phyloP scores from a whole-genome alignment of 2,888 invertebrate species.

The Digitonthophagus gazella region DNA sequence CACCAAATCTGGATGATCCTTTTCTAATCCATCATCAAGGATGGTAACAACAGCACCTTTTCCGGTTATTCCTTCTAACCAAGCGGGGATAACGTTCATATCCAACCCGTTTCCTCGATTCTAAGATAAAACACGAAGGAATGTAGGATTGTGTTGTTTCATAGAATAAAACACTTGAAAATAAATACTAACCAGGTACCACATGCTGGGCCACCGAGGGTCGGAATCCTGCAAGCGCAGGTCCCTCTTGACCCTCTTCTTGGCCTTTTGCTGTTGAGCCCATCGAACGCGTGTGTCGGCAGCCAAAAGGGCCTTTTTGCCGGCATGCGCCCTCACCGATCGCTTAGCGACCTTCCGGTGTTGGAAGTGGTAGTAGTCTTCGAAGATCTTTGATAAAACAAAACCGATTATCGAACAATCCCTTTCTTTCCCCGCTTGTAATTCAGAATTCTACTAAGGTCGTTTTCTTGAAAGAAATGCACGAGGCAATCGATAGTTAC shows the following conservation, averaged over 20 bases:
- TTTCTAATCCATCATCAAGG: conserved; percentile 94
- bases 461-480: no score
- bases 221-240: conserved; percentile 65
- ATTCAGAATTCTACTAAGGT: background rate
- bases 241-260: conserved; percentile 79
- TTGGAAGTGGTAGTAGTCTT: conserved; percentile 81
- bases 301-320: conserved; percentile 68
- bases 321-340: conserved; percentile 68
- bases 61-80: conserved; percentile 92
- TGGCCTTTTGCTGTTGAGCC: conserved; percentile 79
- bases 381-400: conserved; percentile 73
- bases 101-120: conserved; percentile 89
- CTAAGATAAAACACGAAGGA: conserved; percentile 51
- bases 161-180: background rate
- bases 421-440: background rate
- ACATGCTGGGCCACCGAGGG: conserved; percentile 93
- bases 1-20: conserved; percentile 89
- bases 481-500: no score
- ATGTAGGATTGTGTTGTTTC: background rate
- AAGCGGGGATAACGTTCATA: conserved; percentile 96
- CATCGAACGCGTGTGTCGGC: conserved; percentile 76
- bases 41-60: conserved; percentile 95
- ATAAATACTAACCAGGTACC: conserved; percentile 93
- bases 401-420: background rate
- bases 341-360: conserved; percentile 77